Evolutionary conservation across 2,888 invertebrate genomes (phyloP), one percentile per base, ranked within the genome.

Genomic region (Acronicta psi): DNA sequence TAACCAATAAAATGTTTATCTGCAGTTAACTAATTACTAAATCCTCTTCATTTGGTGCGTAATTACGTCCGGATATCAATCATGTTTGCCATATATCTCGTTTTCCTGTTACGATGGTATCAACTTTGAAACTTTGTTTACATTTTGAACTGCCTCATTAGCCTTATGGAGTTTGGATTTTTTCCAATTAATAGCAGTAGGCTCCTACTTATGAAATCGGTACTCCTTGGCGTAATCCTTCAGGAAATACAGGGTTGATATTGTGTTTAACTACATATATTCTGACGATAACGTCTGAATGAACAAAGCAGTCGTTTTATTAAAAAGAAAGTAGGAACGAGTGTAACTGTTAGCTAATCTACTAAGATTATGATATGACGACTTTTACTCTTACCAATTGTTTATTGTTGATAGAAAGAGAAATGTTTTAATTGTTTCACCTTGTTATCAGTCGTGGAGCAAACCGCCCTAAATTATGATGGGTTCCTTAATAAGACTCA

Each of bases 71-170:
- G 7, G 25, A 49, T 57, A 49, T 36, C 65, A 49, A 43, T 43
- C 34, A 14, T 38, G 36, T 31, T 20, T 6, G 13, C 31, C 5
- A 16, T 16, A 16, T 29, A 16, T 25, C 29, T 16, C 41, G 29
- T 52, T 67, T 70, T 65, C 67, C 67, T 67, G 67, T 67, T 65
- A 50, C 63, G 42, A 20, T 50, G 49, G n/a, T 14, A 49, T 31
- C 37, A 41, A 44, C 65, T 37, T 16, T 16, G 8, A 11, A 23
- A 25, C 45, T 25, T n/a, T 41, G 25, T 16, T 42, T 43, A 25
- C 25, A 25, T 25, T 7, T 9, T 14, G 25, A 25, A 23, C 11
- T 29, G 10, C 29, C 29, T 11, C 3, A 11, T 29, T 11, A 11
- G 11, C 11, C 29, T 29, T 29, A 3, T 11, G 11, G 11, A 3